Base-by-base conservation (phyloP, 2,797 vertebrate species). In the Pseudomugil gertrudae region DNA sequence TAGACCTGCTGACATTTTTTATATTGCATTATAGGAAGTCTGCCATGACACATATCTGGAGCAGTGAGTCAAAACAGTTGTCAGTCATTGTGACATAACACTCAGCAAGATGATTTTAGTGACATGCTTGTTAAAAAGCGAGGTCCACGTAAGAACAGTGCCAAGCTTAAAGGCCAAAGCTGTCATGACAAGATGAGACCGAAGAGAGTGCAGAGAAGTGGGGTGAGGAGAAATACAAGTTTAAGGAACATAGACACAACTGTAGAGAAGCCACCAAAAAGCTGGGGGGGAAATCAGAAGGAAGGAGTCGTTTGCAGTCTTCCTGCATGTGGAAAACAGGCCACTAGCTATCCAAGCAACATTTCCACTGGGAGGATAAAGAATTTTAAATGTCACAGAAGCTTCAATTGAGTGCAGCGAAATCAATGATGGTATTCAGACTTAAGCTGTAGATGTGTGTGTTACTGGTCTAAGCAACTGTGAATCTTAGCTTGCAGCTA, bases 121-220 rank as follows among this genome's bases (percentile, higher is more conserved):
- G 82, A 77, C 48, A n/a, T 58, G 62, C 57, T 63, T 70, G 73
- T 85, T 74, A 83, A 90, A 88, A 85, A 72, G 71, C 64, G 77
- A 80, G 66, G 78, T 81, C 53, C 14, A 33, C 70, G 71, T 84
- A 75, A 87, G 82, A 81, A 81, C 75, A 35, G 53, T 32, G 67
- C 57, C 27, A 40, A 69, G 66, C 66, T 84, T 64, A 92, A 93
- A 93, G 91, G 91, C 86, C 87, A 91, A 72, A 85, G 79, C 81
- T 88, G 91, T 90, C 89, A 81, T 45, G 56, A 80, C 64, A 38
- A 66, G 43, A 50, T 36, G 68, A 79, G 32, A 59, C 29, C 56
- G 40, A 57, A 38, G 43, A 52, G 9, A 35, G 63, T 72, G 43
- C 0, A 2, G 40, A 45, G 38, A 54, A 30, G 38, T 19, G 24